Base-by-base conservation (phyloP, 2,113 vertebrate genomes). In the Panurus biarmicus region DNA sequence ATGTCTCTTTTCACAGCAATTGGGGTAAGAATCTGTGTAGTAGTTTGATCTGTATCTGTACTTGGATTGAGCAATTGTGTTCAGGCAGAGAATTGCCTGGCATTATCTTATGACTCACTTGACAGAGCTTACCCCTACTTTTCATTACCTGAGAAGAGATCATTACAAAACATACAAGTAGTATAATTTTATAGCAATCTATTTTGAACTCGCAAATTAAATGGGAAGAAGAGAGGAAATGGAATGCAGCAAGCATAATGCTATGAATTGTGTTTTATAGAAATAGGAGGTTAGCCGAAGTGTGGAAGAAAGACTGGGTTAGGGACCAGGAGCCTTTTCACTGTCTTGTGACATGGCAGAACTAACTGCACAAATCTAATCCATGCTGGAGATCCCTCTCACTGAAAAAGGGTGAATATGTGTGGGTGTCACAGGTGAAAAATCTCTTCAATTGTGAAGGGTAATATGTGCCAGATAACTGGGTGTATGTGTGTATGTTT, bases 41-140 rank as follows among this genome's bases (percentile, higher is more conserved):
- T 35, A 77, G 72, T 85, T 93, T 96, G 92, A 97, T 95, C 94
- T 93, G 74, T 94, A 90, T 82, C 94, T 86, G 80, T 89, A 85
- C 91, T 94, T 95, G 83, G 57, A 93, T 80, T 88, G 90, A 95
- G 61, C 91, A 94, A 84, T 91, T 96, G 89, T 90, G 75, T 85
- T 96, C 80, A 95, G 95, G 80, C 84, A 91, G 87, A 91, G 94
- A 96, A 97, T 96, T 96, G 93, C 84, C 85, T 88, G 89, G 90
- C 78, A 95, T 97, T 96, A 95, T 95, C 92, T 94, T 95, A 96
- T 89, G 94, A 95, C 78, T 96, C 92, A 96, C 94, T 96, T 96
- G 94, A 96, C 93, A 95, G 95, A 94, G 69, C 87, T 96, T 96
- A 91, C 81, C 89, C 91, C 80, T 96, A 93, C 94, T 96, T 96